Conservation (phyloP, 1,140 invertebrate genomes). For the Neodiprion fabricii region DNA sequence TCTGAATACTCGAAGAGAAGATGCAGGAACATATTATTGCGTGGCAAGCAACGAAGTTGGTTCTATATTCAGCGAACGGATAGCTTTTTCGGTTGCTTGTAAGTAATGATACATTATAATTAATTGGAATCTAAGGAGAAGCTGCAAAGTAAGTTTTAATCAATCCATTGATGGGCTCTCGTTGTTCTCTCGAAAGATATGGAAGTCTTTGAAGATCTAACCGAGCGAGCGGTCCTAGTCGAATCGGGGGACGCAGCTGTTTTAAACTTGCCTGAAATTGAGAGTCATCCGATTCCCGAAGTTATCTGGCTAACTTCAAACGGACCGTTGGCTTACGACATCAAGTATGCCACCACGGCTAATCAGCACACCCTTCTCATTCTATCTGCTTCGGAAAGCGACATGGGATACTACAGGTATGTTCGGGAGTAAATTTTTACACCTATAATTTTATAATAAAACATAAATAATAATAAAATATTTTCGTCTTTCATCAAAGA, state of each 20-base stretch:
- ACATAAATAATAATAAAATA: background rate
- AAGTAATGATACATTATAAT: slow-evolving; percentile 59
- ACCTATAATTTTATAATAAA: background rate
- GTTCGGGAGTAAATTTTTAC: background rate
- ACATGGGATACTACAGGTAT: slow-evolving; percentile 78
- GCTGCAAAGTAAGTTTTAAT: slow-evolving; percentile 18
- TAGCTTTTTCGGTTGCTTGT: slow-evolving; percentile 88
- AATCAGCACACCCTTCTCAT: slow-evolving; percentile 78
- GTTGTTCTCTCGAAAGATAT: slow-evolving; percentile 70
- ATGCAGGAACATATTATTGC: slow-evolving; percentile 90
- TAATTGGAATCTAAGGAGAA: background rate
- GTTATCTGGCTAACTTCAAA: slow-evolving; percentile 85
- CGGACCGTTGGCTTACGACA: slow-evolving; percentile 73
- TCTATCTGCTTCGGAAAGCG: slow-evolving; percentile 73
- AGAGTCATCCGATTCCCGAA: slow-evolving; percentile 81
- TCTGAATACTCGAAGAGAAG: slow-evolving; percentile 74
- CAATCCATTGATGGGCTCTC: slow-evolving; percentile 18
- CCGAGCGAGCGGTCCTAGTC: slow-evolving; percentile 72
- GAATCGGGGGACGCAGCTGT: slow-evolving; percentile 82
- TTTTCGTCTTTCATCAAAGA: slow-evolving; percentile 50
- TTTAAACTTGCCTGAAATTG: slow-evolving; percentile 79
- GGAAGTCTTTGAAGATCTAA: slow-evolving; percentile 77
- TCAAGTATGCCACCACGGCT: slow-evolving; percentile 80
- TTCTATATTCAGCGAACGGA: slow-evolving; percentile 88
- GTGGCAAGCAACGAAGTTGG: slow-evolving; percentile 89